Evolutionary conservation across 2,888 invertebrate species (phyloP), one percentile per base, ranked within the genome.

Genomic region (Acleris sparsana): DNA sequence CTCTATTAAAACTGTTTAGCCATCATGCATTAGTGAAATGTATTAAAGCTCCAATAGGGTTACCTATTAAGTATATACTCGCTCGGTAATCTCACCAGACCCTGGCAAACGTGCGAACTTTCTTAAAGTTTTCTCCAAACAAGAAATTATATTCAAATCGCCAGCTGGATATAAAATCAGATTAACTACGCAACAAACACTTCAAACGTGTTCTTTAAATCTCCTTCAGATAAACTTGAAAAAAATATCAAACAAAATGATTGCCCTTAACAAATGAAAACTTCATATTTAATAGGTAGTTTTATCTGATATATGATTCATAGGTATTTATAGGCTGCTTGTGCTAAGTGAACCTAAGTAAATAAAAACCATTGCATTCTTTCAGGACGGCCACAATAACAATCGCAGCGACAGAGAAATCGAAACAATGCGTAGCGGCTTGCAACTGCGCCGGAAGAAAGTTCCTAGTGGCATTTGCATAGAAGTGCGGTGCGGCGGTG

Each of bases 381-480:
- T 65, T 82, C 75, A 80, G 82, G 77, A 79, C 75, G 76, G 77
- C 74, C 76, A 79, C 76, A 79, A 73, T 73, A 77, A 79, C 76
- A 79, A 73, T 29, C 13, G 18, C 20, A 51, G 78, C 79, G 78
- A 77, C 73, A 81, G 87, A 86, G 89, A 90, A 90, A 90, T 89
- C 87, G 85, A 84, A 83, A 87, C 86, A 87, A 86, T 85, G n/a
- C 6, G 16, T n/a, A 86, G 79, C 86, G 84, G 81, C 82, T 83
- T 80, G 80, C 81, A 78, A 80, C 79, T 75, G 75, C 80, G 80
- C 85, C 88, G 87, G 89, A 91, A 90, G 91, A 91, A 92, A 91
- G 90, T 91, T 88, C 88, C 88, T 46, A 44, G 25, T 86, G 84
- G 75, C 79, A 91, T 91, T 90, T 88, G 86, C 92, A 92, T 89